These are phyloP conservation scores for Lagopus leucura DNA, from an alignment of 2,113 vertebrate genomes.

Conservation along the genomic window DNA sequence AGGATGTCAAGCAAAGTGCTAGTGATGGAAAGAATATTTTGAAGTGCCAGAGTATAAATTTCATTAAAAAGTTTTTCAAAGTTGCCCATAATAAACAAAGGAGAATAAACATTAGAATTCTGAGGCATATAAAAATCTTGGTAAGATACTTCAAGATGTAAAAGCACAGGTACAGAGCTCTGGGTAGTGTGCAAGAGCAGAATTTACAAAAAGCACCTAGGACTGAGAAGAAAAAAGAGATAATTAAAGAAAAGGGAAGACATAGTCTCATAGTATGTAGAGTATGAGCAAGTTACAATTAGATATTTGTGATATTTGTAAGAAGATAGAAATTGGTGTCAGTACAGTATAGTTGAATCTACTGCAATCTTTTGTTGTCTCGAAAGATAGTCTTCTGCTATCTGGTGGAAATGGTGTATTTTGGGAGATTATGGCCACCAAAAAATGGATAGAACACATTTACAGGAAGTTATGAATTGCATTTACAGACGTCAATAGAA, in stretches of 20 bases:
- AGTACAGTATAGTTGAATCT: neutral
- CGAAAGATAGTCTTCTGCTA: neutral
- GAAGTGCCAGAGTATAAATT: neutral
- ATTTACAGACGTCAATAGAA: neutral
- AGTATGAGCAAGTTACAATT: neutral
- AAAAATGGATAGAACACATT: neutral
- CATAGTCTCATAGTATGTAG: neutral
- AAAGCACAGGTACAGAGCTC: neutral
- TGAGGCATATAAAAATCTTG: neutral
- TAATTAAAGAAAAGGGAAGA: neutral
- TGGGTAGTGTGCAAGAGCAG: neutral
- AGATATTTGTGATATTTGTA: neutral
- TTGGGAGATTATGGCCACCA: neutral
- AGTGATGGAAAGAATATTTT: neutral
- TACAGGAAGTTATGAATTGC: neutral
- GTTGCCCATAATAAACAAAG: neutral
- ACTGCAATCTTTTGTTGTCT: neutral
- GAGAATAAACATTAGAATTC: neutral
- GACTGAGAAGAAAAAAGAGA: neutral
- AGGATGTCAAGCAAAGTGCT: neutral
- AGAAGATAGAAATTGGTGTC: neutral
- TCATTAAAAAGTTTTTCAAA: neutral
- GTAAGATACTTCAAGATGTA: neutral
- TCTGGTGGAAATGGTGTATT: neutral
- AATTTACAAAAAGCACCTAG: neutral